Percentiles rank a stretch among this genome's conserved stretches.
phyloP scores from a whole-genome alignment of 2,888 invertebrate species.

The Aspidiotus destructor region DNA sequence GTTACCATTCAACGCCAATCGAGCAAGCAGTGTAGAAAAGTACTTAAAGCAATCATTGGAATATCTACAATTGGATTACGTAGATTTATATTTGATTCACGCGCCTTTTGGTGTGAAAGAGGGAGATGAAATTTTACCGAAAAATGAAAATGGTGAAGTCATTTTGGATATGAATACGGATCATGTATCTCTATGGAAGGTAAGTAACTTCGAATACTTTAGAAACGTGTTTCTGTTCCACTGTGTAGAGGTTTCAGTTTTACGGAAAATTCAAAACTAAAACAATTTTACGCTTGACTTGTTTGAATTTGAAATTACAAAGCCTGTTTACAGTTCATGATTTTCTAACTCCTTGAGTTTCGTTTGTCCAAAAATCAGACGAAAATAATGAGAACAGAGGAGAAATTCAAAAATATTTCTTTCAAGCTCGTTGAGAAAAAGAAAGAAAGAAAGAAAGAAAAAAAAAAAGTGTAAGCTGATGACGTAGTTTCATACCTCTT shows the following conservation, averaged over 20 bases:
- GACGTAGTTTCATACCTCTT: too few species aligned
- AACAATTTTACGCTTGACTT: too few species aligned
- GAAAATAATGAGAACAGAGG: too few species aligned
- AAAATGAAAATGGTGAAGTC: not conserved
- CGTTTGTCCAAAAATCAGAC: too few species aligned
- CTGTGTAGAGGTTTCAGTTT: not conserved
- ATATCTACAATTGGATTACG: conserved; percentile 64
- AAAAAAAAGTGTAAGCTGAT: too few species aligned
- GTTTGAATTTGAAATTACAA: too few species aligned
- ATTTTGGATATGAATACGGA: conserved; percentile 25
- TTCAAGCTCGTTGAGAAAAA: too few species aligned
- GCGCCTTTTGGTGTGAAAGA: conserved; percentile 45
- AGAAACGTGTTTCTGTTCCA: not conserved
- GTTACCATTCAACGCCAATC: conserved; percentile 49
- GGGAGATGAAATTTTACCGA: conserved; percentile 16
- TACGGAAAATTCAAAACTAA: too few species aligned
- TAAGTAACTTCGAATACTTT: conserved; percentile 3
- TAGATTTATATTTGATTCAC: conserved; percentile 76
- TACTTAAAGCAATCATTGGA: conserved; percentile 57
- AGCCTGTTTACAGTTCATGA: too few species aligned
- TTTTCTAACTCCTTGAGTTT: too few species aligned
- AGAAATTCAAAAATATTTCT: too few species aligned
- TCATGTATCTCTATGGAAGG: conserved; percentile 29
- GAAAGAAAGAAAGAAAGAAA: too few species aligned
- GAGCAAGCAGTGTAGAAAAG: conserved; percentile 54